Evolutionary conservation across 2,113 vertebrate genomes (phyloP).

Genomic region (Argyrosomus japonicus): DNA sequence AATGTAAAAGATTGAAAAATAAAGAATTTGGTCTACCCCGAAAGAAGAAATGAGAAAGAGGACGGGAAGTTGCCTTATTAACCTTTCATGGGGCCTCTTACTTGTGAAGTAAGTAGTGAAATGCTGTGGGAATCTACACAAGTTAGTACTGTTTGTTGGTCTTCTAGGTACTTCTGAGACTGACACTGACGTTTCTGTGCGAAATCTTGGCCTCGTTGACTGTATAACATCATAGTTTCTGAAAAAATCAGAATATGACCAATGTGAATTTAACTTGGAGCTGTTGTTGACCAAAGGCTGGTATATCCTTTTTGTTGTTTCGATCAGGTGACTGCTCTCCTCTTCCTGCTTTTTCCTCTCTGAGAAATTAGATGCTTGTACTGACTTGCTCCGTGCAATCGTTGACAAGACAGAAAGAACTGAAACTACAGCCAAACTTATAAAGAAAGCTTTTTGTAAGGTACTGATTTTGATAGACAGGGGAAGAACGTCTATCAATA

Average conservation of each 20-base stretch:
- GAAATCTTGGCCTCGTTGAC: neutral
- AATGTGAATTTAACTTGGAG: neutral
- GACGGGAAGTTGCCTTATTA: constrained; percentile 57
- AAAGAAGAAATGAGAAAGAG: constrained; percentile 71
- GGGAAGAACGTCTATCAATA: neutral
- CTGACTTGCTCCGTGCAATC: constrained; percentile 20
- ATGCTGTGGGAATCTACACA: constrained; percentile 21
- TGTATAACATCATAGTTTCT: neutral
- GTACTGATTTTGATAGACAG: neutral
- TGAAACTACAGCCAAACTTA: constrained; percentile 15
- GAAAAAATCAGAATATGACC: neutral
- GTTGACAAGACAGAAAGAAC: constrained; percentile 15
- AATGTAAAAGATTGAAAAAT: constrained; percentile 23
- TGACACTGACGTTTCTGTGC: constrained; percentile 2
- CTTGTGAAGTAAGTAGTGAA: constrained; percentile 5
- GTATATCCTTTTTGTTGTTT: constrained; percentile 22
- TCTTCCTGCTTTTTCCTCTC: constrained; percentile 47
- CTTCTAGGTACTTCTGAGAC: neutral
- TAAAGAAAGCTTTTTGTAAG: neutral
- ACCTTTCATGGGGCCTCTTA: constrained; percentile 18
- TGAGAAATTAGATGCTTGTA: constrained; percentile 37
- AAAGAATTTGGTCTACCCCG: constrained; percentile 14
- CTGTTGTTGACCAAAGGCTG: neutral
- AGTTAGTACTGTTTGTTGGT: constrained; percentile 18
- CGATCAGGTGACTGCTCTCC: constrained; percentile 39